Evolutionary conservation across 2,797 vertebrate species (phyloP).

Genomic region (Cossypha heuglini): DNA sequence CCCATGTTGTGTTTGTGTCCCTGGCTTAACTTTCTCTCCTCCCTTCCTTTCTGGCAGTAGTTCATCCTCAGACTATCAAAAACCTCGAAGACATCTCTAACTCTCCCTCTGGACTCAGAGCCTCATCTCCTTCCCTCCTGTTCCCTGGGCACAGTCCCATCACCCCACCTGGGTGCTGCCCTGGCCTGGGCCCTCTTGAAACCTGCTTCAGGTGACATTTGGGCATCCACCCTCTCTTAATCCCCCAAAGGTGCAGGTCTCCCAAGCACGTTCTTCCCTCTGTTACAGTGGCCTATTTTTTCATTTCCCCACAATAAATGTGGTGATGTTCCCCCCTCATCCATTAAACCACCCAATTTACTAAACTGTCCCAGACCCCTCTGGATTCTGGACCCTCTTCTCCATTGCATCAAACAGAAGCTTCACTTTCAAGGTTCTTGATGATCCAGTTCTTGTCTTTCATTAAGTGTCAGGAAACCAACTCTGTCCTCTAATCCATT

Average conservation of each 20-base stretch:
- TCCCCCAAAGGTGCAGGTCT: neutral
- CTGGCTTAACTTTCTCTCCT: neutral
- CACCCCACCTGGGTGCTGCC: neutral
- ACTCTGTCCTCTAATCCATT: neutral
- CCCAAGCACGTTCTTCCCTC: neutral
- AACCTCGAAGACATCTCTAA: neutral
- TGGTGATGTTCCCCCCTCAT: neutral
- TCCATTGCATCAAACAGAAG: neutral
- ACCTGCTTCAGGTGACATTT: neutral
- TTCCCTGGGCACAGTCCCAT: neutral
- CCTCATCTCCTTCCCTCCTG: neutral
- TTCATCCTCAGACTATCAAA: neutral
- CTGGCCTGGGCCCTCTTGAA: neutral
- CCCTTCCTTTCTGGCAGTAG: conserved; percentile 3
- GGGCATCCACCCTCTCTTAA: neutral
- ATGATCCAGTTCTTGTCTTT: neutral
- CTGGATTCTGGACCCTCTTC: neutral
- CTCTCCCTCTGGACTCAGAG: neutral
- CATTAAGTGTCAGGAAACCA: neutral
- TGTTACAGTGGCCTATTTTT: neutral
- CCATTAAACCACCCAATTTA: neutral
- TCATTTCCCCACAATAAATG: neutral
- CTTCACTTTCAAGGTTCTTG: neutral
- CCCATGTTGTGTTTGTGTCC: neutral
- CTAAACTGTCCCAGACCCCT: neutral